Evolutionary conservation across 2,113 vertebrate genomes (phyloP).

Genomic region (Brachypteracias leptosomus): DNA sequence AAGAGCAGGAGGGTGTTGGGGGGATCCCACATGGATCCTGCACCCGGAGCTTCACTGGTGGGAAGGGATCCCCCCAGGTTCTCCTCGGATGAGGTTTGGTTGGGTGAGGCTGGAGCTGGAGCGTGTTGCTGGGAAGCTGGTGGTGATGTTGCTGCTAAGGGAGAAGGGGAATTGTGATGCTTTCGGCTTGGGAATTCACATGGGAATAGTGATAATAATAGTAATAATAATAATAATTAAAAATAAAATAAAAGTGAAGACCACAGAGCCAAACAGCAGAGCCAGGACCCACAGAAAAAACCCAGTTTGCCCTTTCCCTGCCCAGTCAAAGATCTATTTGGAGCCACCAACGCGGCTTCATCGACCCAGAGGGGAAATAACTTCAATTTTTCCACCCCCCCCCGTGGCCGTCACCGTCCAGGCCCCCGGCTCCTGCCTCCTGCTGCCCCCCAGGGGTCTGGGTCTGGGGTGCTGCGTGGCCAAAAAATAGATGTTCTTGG

Average conservation of each 20-base stretch:
- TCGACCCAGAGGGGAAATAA: accelerated
- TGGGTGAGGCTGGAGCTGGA: not conserved
- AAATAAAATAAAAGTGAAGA: not conserved
- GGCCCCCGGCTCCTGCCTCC: not conserved
- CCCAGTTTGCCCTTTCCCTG: not conserved
- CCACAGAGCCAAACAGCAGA: accelerated
- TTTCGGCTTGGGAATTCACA: accelerated
- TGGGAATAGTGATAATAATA: accelerated
- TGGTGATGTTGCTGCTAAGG: not conserved
- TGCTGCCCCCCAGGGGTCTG: accelerated
- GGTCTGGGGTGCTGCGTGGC: not conserved
- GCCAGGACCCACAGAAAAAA: too few relatives aligned
- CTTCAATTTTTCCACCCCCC: not conserved
- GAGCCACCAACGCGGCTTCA: not conserved
- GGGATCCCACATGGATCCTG: not conserved
- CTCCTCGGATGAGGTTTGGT: accelerated
- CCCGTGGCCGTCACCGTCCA: accelerated
- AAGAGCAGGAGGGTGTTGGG: not conserved
- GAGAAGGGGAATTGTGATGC: accelerated
- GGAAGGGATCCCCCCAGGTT: not conserved
- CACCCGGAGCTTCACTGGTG: accelerated
- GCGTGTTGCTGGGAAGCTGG: accelerated
- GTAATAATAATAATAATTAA: not conserved
- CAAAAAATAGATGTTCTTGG: accelerated
- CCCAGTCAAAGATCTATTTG: accelerated